phyloP scores from a whole-genome alignment of 2,113 vertebrate species.

The Opisthocomus hoazin region DNA sequence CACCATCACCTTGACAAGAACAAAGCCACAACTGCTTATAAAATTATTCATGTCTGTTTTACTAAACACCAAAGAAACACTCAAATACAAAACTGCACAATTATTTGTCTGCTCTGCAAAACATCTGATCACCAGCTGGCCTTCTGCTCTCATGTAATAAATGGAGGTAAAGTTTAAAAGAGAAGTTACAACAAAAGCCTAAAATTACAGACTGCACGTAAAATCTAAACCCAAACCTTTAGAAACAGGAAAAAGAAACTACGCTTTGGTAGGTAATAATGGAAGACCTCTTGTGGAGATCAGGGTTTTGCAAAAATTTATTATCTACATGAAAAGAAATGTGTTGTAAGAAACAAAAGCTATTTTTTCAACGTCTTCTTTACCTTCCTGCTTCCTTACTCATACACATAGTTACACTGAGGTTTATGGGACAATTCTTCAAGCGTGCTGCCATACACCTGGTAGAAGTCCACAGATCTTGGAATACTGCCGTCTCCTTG shows the following conservation, averaged over 20 bases:
- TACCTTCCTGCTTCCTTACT: neutral
- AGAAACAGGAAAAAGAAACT: neutral
- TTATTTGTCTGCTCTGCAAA: neutral
- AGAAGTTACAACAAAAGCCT: neutral
- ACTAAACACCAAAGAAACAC: neutral
- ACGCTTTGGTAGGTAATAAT: neutral
- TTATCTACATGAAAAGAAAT: neutral
- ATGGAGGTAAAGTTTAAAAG: neutral
- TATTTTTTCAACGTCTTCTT: neutral
- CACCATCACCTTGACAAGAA: conserved; percentile 86
- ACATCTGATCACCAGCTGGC: neutral
- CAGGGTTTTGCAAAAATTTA: neutral
- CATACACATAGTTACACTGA: neutral
- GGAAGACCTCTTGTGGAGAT: neutral
- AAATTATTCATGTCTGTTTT: neutral
- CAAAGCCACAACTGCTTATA: neutral
- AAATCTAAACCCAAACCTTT: neutral
- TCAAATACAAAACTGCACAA: neutral
- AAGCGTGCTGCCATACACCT: neutral
- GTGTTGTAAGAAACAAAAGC: neutral
- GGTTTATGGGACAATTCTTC: neutral
- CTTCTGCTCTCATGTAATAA: neutral
- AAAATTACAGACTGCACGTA: neutral
- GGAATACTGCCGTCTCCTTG: neutral
- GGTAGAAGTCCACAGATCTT: neutral